phyloP scores from a whole-genome alignment of 1,140 invertebrate genomes.

The Colletes latitarsis region DNA sequence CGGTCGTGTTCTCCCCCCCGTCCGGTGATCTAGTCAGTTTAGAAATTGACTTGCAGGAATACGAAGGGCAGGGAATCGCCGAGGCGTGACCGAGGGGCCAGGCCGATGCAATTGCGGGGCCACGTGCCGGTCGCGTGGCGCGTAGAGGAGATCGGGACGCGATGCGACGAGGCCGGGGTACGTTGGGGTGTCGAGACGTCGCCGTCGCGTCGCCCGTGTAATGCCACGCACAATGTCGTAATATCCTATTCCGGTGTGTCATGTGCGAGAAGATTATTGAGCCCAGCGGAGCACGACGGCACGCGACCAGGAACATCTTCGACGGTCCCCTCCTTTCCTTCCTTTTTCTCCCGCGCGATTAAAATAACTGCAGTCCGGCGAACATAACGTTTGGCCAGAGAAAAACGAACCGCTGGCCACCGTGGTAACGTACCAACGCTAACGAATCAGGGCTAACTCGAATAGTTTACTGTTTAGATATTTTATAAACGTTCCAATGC shows the following conservation, averaged over 20 bases:
- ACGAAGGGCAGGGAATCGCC: slow-evolving; percentile 29
- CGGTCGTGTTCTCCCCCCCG: too few relatives aligned
- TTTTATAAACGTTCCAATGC: too few relatives aligned
- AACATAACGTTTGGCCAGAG: too few relatives aligned
- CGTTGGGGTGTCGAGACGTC: slow-evolving; percentile 30
- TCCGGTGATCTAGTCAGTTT: background rate
- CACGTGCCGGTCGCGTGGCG: slow-evolving; percentile 76
- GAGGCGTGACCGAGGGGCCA: slow-evolving; percentile 51
- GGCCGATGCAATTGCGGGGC: slow-evolving; percentile 53
- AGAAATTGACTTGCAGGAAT: slow-evolving; percentile 15
- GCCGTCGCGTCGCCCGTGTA: slow-evolving; percentile 22
- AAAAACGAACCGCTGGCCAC: too few relatives aligned
- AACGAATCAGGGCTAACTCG: too few relatives aligned
- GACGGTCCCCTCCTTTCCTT: slow-evolving; percentile 42
- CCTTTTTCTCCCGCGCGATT: slow-evolving; percentile 29
- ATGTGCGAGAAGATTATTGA: slow-evolving; percentile 77
- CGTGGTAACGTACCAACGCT: too few relatives aligned
- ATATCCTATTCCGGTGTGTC: slow-evolving; percentile 73
- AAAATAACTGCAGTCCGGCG: too few relatives aligned
- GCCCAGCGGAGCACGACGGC: slow-evolving; percentile 75
- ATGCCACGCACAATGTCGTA: slow-evolving; percentile 65
- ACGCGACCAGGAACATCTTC: slow-evolving; percentile 69
- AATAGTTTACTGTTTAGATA: too few relatives aligned
- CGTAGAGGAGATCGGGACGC: background rate
- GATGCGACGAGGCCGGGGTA: slow-evolving; percentile 15